phyloP scores from a whole-genome alignment of 92 coral and sea anemone species.

The Isaurus tuberculatus region DNA sequence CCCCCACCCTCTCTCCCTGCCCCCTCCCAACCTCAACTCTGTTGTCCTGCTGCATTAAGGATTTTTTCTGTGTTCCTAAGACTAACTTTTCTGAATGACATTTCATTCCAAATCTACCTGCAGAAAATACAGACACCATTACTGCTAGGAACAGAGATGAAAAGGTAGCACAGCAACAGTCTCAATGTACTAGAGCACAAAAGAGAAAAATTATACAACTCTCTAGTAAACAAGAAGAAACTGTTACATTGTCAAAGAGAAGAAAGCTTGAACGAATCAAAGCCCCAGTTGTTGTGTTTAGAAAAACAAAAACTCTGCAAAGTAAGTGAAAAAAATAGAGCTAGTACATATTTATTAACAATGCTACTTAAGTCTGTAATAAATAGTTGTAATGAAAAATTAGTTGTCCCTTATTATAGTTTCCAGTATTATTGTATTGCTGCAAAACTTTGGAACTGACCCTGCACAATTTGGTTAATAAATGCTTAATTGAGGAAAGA shows the following conservation, averaged over 20 bases:
- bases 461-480: too few species aligned
- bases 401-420: too few species aligned
- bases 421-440: too few species aligned
- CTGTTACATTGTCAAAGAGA: slow-evolving; percentile 48
- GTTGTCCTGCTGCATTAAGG: too few species aligned
- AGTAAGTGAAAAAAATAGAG: slow-evolving; percentile 8
- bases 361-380: background rate
- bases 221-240: slow-evolving; percentile 11
- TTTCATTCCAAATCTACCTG: background rate
- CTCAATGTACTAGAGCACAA: slow-evolving; percentile 3
- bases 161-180: background rate
- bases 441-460: too few species aligned
- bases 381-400: too few species aligned
- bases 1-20: too few species aligned
- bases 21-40: too few species aligned
- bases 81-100: too few species aligned
- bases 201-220: slow-evolving; percentile 14
- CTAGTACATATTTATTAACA: background rate
- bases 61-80: too few species aligned
- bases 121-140: background rate
- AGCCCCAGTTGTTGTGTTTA: slow-evolving; percentile 70
- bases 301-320: slow-evolving; percentile 24
- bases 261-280: slow-evolving; percentile 75
- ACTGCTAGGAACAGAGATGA: background rate
- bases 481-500: too few species aligned